Evolutionary conservation across 1,140 invertebrate species (phyloP), one percentile per base, ranked within the genome.

Genomic region (Lithobius niger): DNA sequence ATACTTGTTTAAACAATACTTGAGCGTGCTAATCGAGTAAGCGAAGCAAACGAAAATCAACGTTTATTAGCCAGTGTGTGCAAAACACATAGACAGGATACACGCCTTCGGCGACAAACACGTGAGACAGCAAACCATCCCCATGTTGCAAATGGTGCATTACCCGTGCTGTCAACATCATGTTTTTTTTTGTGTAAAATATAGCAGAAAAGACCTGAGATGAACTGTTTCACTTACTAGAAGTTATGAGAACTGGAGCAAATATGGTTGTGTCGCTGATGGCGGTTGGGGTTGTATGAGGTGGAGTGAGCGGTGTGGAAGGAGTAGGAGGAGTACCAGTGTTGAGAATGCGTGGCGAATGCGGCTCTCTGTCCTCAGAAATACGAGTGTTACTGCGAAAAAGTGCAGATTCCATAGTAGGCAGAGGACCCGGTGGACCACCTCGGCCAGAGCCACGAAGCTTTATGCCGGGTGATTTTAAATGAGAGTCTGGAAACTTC

Each of bases 391-490:
- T 64, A 61, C 52, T 58, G 59, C 19, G 65, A 42, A 66, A 64
- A 56, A 62, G 67, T 65, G 56, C 63, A 47, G 4, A 59, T 63
- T 18, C 65, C 60, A 64, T 61, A 58, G 63, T 62, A 25, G 64
- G 63, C 44, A 72, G 60, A 22, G 71, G 66, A 36, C 68, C 65
- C n/a, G 72, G 70, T 44, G 73, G 69, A 48, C 67, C 64, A 31
- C 69, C 66, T 40, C 65, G 73, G 54, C 78, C 75, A 15, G 77
- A 62, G 60, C 78, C 76, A 36, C 79, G 75, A 0, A 85, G 82
- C 68, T 93, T 92, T 52, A 92, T 90, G 36, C 92, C 89, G 0
- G 88, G 89, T 45, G 86, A 89, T 69, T 95, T 95, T 47, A 94
- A 68, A 56, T 82, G 82, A 57, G 91, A 75, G 48, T 89, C 82